Conservation (phyloP, 2,797 vertebrate genomes). For the Hyperoplus immaculatus region DNA sequence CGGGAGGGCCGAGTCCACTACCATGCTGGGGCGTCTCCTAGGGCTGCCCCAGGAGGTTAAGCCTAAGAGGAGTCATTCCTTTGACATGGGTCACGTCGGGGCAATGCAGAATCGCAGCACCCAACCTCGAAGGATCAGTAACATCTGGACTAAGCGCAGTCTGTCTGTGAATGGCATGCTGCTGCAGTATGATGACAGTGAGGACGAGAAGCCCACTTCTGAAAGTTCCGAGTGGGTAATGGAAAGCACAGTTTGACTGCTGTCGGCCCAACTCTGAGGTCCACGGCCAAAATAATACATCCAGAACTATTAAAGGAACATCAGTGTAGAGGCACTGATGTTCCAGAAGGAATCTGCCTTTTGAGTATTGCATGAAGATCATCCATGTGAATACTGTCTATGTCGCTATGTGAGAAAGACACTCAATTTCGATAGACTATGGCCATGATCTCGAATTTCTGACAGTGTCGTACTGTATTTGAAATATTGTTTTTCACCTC, state of each 20-base stretch:
- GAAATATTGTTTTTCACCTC: constrained; percentile 39
- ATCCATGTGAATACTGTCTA: constrained; percentile 81
- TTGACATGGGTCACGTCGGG: constrained; percentile 96
- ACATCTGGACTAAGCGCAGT: constrained; percentile 99
- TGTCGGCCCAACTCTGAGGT: constrained; percentile 14
- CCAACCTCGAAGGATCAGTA: constrained; percentile 93
- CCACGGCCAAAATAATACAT: constrained; percentile 52
- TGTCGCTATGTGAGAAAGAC: constrained; percentile 69
- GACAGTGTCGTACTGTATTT: constrained; percentile 66
- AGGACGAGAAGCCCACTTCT: constrained; percentile 89
- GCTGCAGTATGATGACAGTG: constrained; percentile 92
- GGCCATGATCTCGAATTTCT: constrained; percentile 66
- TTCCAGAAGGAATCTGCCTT: constrained; percentile 49
- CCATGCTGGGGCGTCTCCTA: constrained; percentile 90
- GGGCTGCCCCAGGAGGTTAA: constrained; percentile 92
- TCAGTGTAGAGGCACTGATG: constrained; percentile 35
- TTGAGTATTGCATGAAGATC: constrained; percentile 81
- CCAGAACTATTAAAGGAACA: constrained; percentile 53
- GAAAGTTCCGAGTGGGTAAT: constrained; percentile 97
- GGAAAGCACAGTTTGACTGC: constrained; percentile 95
- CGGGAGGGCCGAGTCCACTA: constrained; percentile 89
- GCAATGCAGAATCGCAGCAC: constrained; percentile 87
- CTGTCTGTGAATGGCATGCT: constrained; percentile 98
- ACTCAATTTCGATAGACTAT: constrained; percentile 54
- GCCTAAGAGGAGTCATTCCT: constrained; percentile 97